These are phyloP conservation scores for fruit fly (Drosophila melanogaster) DNA, from an alignment of 1,140 invertebrate genomes.

Conservation along the genomic window Release_6_plus_ISO1_MT NC_004354.4:14769501-14770000, in stretches of 20 bases:
- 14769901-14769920: no score
- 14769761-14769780: conserved; percentile 11
- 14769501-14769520: neutral
- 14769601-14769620: conserved; percentile 16
- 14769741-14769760: conserved; percentile 13
- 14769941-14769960: no score
- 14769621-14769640: neutral
- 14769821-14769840: conserved; percentile 5
- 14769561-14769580: neutral
- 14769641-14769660: neutral
- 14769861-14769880: conserved; percentile 22
- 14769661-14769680: neutral
- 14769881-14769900: neutral
- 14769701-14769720: conserved; percentile 22
- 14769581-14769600: neutral
- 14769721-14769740: conserved; percentile 1
- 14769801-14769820: conserved; percentile 25
- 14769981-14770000: no score
- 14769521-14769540: no score
- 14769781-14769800: conserved; percentile 23
- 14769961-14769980: no score
- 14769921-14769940: no score
- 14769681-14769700: conserved; percentile 47
- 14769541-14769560: no score
- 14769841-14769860: conserved; percentile 2